These are phyloP conservation scores for Apamea anceps DNA, from an alignment of 2,888 invertebrate species.

Conservation along the genomic window DNA sequence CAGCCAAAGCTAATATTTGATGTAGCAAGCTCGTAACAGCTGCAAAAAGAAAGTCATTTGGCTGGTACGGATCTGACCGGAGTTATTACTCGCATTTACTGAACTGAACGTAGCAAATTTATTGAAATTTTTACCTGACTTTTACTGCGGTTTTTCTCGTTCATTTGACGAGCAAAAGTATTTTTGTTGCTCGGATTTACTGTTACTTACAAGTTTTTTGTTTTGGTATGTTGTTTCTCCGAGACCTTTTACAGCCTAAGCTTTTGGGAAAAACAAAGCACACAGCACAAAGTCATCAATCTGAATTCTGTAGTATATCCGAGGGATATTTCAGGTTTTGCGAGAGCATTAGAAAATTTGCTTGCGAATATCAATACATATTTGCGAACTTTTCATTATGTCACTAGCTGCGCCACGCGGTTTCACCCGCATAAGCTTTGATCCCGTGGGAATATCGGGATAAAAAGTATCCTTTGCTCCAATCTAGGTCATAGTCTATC, in stretches of 20 bases:
- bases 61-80: slow-evolving; percentile 33
- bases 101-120: slow-evolving; percentile 49
- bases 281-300: slow-evolving; percentile 9
- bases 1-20: slow-evolving; percentile 9
- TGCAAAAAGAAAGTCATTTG: slow-evolving; percentile 44
- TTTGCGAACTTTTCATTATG: neutral
- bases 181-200: slow-evolving; percentile 19
- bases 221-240: neutral
- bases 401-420: neutral
- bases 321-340: neutral
- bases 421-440: neutral
- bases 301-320: slow-evolving; percentile 3
- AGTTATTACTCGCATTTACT: slow-evolving; percentile 45
- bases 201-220: neutral
- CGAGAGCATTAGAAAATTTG: neutral
- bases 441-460: neutral
- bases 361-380: neutral
- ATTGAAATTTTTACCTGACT: slow-evolving; percentile 39
- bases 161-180: slow-evolving; percentile 20
- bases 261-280: neutral
- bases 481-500: neutral
- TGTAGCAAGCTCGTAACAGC: slow-evolving; percentile 18
- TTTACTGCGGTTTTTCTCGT: slow-evolving; percentile 21
- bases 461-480: neutral
- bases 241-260: neutral